Conservation (phyloP, 2,113 vertebrate genomes). For the Poeciliopsis turrubarensis region DNA sequence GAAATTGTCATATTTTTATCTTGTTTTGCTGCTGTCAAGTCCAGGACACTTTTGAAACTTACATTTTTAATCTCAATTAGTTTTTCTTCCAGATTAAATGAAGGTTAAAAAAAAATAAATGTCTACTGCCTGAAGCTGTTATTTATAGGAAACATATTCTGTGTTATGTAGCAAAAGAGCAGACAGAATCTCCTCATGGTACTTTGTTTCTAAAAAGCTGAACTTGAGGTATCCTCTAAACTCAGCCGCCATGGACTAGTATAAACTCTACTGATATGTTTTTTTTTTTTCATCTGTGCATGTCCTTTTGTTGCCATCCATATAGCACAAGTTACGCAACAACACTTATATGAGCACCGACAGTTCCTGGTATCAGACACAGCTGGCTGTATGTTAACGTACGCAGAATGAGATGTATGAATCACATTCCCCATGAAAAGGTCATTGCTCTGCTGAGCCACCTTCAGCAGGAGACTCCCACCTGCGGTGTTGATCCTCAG, state of each 20-base stretch:
- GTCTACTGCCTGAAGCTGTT: not conserved
- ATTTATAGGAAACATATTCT: not conserved
- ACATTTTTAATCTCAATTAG: no score
- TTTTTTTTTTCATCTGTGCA: slow-evolving; percentile 32
- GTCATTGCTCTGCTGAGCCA: slow-evolving; percentile 74
- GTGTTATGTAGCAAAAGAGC: not conserved
- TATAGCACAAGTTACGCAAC: slow-evolving; percentile 60
- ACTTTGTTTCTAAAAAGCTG: not conserved
- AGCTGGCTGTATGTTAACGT: slow-evolving; percentile 53
- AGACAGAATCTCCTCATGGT: not conserved
- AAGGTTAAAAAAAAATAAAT: no score
- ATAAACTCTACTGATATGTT: not conserved
- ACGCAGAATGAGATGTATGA: slow-evolving; percentile 65
- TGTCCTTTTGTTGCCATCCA: slow-evolving; percentile 60
- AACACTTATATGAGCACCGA: slow-evolving; percentile 41
- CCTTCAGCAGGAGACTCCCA: slow-evolving; percentile 67
- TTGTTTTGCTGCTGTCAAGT: no score
- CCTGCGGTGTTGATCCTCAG: slow-evolving; percentile 64
- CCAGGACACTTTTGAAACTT: no score
- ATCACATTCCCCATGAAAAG: slow-evolving; percentile 77
- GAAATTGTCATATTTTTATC: no score
- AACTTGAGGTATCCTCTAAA: not conserved
- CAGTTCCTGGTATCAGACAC: slow-evolving; percentile 61
- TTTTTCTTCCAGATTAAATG: no score
- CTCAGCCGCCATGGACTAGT: not conserved